These are phyloP conservation scores for Rhinoderma darwinii DNA, from an alignment of 2,113 vertebrate species.

Conservation along the genomic window DNA sequence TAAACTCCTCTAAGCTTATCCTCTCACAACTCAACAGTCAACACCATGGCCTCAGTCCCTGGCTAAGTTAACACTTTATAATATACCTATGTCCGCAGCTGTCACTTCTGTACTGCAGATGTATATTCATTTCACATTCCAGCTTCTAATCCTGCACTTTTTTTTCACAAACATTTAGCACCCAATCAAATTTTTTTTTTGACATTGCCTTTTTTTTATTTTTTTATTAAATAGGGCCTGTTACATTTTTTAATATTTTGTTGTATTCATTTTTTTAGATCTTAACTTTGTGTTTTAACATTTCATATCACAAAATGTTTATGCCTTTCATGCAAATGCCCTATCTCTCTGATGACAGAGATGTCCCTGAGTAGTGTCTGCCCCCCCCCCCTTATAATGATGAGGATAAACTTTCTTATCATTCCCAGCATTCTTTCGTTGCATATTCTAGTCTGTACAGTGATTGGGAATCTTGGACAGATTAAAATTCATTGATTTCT, in stretches of 20 bases:
- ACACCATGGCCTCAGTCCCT: slow-evolving; percentile 2
- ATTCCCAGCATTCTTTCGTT: no score
- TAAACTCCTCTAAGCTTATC: slow-evolving; percentile 36
- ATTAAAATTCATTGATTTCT: no score
- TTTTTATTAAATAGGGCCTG: neutral
- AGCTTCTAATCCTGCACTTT: neutral
- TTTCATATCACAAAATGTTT: no score
- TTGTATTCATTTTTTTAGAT: neutral
- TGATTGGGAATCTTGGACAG: no score
- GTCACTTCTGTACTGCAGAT: slow-evolving; percentile 16
- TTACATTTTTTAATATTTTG: neutral
- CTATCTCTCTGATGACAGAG: no score
- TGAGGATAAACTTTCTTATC: no score
- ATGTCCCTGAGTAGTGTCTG: no score
- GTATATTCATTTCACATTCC: slow-evolving; percentile 11
- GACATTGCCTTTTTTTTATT: neutral
- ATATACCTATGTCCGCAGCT: slow-evolving; percentile 3
- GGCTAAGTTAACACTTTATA: slow-evolving; percentile 42
- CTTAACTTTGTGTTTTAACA: neutral
- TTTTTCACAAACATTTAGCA: slow-evolving; percentile 16
- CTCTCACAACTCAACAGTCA: slow-evolving; percentile 48
- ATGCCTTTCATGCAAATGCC: no score
- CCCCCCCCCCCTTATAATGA: no score
- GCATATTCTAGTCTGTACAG: no score
- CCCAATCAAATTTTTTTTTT: neutral